phyloP scores from a whole-genome alignment of 2,113 vertebrate genomes.

The Gymnorhina tibicen region DNA sequence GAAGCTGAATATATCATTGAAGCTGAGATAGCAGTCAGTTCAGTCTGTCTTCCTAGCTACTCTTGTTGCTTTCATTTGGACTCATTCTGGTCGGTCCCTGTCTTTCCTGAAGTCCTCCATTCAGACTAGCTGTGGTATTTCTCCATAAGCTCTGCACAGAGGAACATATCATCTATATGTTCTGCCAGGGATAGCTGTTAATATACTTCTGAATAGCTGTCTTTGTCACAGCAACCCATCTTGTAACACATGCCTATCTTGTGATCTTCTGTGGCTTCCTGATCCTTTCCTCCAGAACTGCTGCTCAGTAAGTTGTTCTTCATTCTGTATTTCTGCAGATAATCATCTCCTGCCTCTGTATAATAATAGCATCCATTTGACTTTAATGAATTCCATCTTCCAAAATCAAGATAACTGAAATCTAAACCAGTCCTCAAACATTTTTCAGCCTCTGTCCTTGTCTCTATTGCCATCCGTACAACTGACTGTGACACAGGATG shows the following conservation, averaged over 20 bases:
- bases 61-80: not conserved
- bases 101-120: not conserved
- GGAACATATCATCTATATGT: not conserved
- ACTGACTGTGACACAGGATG: not conserved
- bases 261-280: not conserved
- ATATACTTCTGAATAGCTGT: not conserved
- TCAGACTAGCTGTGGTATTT: not conserved
- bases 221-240: not conserved
- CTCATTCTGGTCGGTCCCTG: not conserved
- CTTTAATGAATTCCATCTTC: not conserved
- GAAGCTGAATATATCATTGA: not conserved
- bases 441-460: not conserved
- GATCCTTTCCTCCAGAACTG: not conserved
- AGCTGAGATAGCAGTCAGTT: not conserved
- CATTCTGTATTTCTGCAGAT: not conserved
- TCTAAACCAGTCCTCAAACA: not conserved
- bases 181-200: not conserved
- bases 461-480: not conserved
- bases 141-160: not conserved
- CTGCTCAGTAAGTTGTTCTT: not conserved
- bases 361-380: not conserved
- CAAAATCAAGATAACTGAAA: not conserved
- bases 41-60: not conserved
- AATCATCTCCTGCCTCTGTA: not conserved
- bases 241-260: not conserved